Percentiles rank a stretch among this genome's conserved stretches.
These are phyloP conservation scores for Iphiclides podalirius DNA, from an alignment of 2,888 invertebrate genomes.

Conservation along the genomic window DNA sequence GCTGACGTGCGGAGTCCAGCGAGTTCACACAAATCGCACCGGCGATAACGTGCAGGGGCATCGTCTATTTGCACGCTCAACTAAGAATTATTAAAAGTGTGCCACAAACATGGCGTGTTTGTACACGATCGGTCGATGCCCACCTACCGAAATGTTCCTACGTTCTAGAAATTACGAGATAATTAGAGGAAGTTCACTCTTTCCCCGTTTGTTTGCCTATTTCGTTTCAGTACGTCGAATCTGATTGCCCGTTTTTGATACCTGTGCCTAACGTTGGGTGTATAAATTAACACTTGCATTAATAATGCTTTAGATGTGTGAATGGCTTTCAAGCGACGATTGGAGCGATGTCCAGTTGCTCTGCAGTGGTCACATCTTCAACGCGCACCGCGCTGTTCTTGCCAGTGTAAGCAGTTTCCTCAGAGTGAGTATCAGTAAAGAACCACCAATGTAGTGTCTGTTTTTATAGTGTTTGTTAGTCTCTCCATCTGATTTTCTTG, in stretches of 20 bases:
- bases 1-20: slow-evolving; percentile 29
- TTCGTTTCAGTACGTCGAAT: background rate
- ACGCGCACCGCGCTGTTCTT: slow-evolving; percentile 83
- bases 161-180: slow-evolving; percentile 22
- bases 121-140: slow-evolving; percentile 32
- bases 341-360: slow-evolving; percentile 83
- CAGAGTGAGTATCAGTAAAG: slow-evolving; percentile 64
- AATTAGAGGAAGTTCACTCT: slow-evolving; percentile 26
- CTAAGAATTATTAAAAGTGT: slow-evolving; percentile 56
- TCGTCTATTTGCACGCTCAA: slow-evolving; percentile 48
- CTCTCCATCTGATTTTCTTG: no score
- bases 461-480: no score
- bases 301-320: slow-evolving; percentile 68
- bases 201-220: background rate
- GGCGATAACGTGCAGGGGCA: slow-evolving; percentile 31
- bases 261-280: no score
- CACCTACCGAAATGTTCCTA: background rate
- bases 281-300: no score
- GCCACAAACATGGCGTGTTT: slow-evolving; percentile 56
- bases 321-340: slow-evolving; percentile 57
- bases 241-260: no score
- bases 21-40: slow-evolving; percentile 19
- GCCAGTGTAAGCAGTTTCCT: slow-evolving; percentile 85
- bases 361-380: slow-evolving; percentile 81
- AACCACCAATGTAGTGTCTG: no score